Percentiles rank a stretch among this genome's conserved stretches.
Conservation (phyloP, 2,888 invertebrate species). For the Clivina fossor region DNA sequence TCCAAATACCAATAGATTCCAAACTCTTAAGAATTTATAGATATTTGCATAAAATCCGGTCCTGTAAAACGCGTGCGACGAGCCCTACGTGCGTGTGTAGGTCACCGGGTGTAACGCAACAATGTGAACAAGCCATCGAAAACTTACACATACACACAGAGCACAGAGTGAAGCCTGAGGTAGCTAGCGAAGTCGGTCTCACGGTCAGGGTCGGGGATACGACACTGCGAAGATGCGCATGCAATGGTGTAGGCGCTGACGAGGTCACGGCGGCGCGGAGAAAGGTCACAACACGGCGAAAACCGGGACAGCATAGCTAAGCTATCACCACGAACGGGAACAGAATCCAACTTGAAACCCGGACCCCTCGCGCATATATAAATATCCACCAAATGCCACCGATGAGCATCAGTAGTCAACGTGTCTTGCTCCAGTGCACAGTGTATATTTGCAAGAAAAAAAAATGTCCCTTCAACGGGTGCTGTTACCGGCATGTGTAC, state of each 20-base stretch:
- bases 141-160: no score
- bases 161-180: no score
- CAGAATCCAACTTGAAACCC: no score
- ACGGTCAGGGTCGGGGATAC: slow-evolving; percentile 33
- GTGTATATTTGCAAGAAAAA: no score
- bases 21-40: no score
- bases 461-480: no score
- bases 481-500: slow-evolving; percentile 39
- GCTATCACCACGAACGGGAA: slow-evolving; percentile 1
- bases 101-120: slow-evolving; percentile 16
- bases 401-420: slow-evolving; percentile 49
- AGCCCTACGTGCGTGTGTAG: slow-evolving; percentile 27
- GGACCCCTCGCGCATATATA: slow-evolving; percentile 48
- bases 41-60: no score
- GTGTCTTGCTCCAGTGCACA: slow-evolving; percentile 43
- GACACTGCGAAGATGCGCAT: slow-evolving; percentile 5
- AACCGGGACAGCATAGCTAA: slow-evolving; percentile 29
- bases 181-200: slow-evolving; percentile 33
- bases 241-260: slow-evolving; percentile 40
- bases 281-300: slow-evolving; percentile 48
- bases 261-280: slow-evolving; percentile 49
- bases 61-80: not conserved
- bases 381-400: slow-evolving; percentile 48
- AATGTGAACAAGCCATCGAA: no score
- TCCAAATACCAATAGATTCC: no score